Evolutionary conservation across 2,113 vertebrate genomes (phyloP), one percentile per base, ranked within the genome.

Genomic region (Melanerpes formicivorus): DNA sequence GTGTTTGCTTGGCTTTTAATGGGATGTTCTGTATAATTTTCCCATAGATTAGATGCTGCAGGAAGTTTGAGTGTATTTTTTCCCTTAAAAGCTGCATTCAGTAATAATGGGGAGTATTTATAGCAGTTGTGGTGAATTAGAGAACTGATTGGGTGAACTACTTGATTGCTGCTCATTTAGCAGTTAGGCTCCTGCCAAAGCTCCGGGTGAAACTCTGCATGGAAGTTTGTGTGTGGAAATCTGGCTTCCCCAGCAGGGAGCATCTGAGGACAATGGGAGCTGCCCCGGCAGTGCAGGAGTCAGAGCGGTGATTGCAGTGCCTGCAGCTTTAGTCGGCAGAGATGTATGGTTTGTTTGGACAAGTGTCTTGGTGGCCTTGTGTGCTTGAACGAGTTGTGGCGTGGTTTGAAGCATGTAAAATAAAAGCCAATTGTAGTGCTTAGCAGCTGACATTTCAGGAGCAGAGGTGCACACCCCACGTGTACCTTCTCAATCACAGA

Each of bases 11-110:
- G 34, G 58, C n/a, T 52, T 86, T 91, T 88, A 96, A 93, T 91
- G 85, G 16, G 90, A 83, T 88, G 82, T 75, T 95, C 94, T 90
- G 87, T 96, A 83, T 95, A 95, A 96, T 95, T 94, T 96, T 88
- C 80, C 56, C 73, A 84, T 85, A 88, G 93, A 95, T 95, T 89
- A 91, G 80, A 72, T 88, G 29, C 62, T 75, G 91, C 79, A 83
- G 91, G 90, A 87, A 95, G 87, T 54, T 93, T 88, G 85, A 70
- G 11, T 88, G 87, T 76, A n/a, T 82, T 96, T 96, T 91, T 74
- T 32, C 79, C 75, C 62, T 69, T 94, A 74, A 95, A 92, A 89
- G 81, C 91, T 72, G 9, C 72, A 62, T 90, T 92, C 65, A 40
- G 42, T 91, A 92, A 92, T 94, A 95, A 91, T 27, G 69, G 88